Conservation (phyloP, 2,113 vertebrate genomes). For the Rattus rattus region DNA sequence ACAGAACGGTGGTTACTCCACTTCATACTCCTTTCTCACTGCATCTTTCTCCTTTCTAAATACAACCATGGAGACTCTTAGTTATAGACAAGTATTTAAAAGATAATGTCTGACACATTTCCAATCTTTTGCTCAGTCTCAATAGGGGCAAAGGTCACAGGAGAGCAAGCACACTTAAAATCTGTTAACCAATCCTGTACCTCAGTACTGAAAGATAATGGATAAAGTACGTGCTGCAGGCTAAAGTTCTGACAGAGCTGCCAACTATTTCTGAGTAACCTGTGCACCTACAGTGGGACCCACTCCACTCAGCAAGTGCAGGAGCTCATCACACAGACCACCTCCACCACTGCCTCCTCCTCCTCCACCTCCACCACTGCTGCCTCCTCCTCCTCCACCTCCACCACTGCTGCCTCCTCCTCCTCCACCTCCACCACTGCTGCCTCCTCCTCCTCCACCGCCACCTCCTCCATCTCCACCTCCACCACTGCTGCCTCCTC, state of each 20-base stretch:
- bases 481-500: too few relatives aligned
- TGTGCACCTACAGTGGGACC: rapidly evolving
- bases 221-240: background rate
- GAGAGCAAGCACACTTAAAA: background rate
- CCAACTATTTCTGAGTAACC: background rate
- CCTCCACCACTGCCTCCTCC: too few relatives aligned
- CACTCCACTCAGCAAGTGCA: too few relatives aligned
- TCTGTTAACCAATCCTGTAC: background rate
- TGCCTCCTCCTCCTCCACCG: too few relatives aligned
- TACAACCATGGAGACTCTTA: background rate
- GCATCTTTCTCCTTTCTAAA: background rate
- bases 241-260: background rate
- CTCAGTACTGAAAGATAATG: background rate
- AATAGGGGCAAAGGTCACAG: background rate
- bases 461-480: too few relatives aligned
- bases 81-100: background rate
- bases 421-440: too few relatives aligned
- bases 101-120: background rate
- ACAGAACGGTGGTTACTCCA: too few relatives aligned
- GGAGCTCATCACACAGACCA: rapidly evolving
- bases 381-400: too few relatives aligned
- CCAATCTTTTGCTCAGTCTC: background rate
- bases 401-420: too few relatives aligned
- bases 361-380: too few relatives aligned
- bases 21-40: background rate